These are phyloP conservation scores for Meles meles DNA, from an alignment of 2,113 vertebrate genomes.

Conservation along the genomic window DNA sequence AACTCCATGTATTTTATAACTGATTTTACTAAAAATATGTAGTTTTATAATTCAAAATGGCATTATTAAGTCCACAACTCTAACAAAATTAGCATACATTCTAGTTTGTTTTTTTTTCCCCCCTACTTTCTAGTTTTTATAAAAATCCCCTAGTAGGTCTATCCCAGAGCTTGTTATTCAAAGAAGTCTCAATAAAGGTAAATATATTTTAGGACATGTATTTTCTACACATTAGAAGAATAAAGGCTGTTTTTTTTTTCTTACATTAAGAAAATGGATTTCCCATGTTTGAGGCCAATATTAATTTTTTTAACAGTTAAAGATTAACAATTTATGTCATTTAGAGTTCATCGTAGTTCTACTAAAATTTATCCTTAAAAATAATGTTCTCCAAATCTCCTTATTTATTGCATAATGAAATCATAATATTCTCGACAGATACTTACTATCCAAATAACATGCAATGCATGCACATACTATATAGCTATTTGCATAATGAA, in stretches of 20 bases:
- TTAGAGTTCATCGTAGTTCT: neutral
- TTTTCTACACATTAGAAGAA: neutral
- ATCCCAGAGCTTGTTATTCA: neutral
- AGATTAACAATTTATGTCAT: neutral
- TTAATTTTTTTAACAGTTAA: neutral
- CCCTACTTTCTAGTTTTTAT: too few species aligned
- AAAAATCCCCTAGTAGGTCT: neutral
- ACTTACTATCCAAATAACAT: constrained; percentile 37
- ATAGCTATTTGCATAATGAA: constrained; percentile 64
- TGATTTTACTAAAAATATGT: neutral
- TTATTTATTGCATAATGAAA: constrained; percentile 37
- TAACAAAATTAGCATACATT: neutral
- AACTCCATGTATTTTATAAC: neutral
- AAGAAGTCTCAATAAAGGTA: neutral
- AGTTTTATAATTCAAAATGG: neutral
- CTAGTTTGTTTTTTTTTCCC: neutral
- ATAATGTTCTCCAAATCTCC: constrained; percentile 14
- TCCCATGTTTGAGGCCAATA: neutral
- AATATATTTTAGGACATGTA: neutral
- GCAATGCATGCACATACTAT: neutral
- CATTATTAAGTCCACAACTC: neutral
- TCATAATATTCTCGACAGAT: constrained; percentile 31
- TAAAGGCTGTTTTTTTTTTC: neutral
- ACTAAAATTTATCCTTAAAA: constrained; percentile 14
- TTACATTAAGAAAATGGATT: neutral